Conservation (phyloP, 2,113 vertebrate species). For the Oplegnathus fasciatus region DNA sequence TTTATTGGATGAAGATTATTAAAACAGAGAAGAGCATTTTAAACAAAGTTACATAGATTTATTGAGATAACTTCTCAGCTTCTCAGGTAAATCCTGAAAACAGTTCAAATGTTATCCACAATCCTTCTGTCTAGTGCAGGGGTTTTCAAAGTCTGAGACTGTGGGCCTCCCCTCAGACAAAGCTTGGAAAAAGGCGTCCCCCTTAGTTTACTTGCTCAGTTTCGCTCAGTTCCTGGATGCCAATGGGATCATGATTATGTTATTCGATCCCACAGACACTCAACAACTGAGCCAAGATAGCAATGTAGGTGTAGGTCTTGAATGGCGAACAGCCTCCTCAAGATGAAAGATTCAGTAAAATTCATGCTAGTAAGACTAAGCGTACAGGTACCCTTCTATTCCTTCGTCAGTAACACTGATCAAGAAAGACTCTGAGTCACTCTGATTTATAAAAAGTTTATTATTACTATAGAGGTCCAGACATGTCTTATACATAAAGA, state of each 20-base stretch:
- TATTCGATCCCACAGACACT: too few species aligned
- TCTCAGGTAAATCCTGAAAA: neutral
- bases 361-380: neutral
- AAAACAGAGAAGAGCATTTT: neutral
- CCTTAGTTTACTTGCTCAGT: too few species aligned
- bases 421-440: neutral
- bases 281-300: too few species aligned
- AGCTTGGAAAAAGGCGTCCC: too few species aligned
- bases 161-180: too few species aligned
- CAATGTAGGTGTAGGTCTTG: too few species aligned
- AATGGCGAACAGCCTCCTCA: neutral
- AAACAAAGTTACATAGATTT: neutral
- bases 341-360: neutral
- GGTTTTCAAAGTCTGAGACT: too few species aligned
- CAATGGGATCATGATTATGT: too few species aligned
- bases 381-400: neutral
- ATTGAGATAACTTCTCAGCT: too few species aligned
- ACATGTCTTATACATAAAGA: constrained; percentile 75
- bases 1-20: neutral
- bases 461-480: constrained; percentile 77
- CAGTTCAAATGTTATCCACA: neutral
- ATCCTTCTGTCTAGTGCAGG: too few species aligned
- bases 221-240: too few species aligned
- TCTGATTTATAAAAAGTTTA: constrained; percentile 78
- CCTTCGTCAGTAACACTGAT: neutral